Conservation (phyloP, 1,140 invertebrate species). For the Neodiprion lecontei region DNA sequence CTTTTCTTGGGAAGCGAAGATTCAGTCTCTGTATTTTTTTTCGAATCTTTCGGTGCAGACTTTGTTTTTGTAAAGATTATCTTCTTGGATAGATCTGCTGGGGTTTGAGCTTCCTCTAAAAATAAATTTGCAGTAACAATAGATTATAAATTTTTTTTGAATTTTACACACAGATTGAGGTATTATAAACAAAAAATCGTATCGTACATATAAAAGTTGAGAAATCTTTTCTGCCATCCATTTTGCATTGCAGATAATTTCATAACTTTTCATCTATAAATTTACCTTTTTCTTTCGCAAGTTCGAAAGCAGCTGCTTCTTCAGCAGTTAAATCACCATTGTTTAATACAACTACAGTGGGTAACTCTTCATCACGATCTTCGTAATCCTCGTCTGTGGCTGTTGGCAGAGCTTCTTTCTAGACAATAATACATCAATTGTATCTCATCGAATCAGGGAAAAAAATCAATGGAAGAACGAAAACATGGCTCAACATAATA, state of each 20-base stretch:
- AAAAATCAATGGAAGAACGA: constrained; percentile 10
- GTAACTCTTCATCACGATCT: constrained; percentile 77
- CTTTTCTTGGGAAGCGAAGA: constrained; percentile 43
- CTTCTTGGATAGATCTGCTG: constrained; percentile 63
- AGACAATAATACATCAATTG: constrained; percentile 26
- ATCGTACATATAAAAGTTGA: neutral
- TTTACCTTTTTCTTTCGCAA: constrained; percentile 59
- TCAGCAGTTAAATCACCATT: constrained; percentile 81
- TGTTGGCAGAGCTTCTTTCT: constrained; percentile 60
- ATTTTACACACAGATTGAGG: neutral
- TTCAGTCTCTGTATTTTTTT: constrained; percentile 19
- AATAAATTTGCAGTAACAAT: neutral
- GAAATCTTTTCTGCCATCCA: neutral
- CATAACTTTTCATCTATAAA: too few species aligned
- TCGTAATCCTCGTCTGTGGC: constrained; percentile 61
- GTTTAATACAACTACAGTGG: constrained; percentile 82
- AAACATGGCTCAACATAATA: neutral
- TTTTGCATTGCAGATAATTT: too few species aligned
- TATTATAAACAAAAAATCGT: neutral
- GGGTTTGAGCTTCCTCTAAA: constrained; percentile 61
- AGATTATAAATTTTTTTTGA: constrained; percentile 12
- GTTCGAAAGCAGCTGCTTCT: constrained; percentile 68
- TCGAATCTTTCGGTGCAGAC: constrained; percentile 27
- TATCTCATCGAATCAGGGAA: constrained; percentile 16
- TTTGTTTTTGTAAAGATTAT: constrained; percentile 63